Evolutionary conservation across 2,113 vertebrate species (phyloP), one percentile per base, ranked within the genome.

Genomic region (Petrocephalus microphthalmus): DNA sequence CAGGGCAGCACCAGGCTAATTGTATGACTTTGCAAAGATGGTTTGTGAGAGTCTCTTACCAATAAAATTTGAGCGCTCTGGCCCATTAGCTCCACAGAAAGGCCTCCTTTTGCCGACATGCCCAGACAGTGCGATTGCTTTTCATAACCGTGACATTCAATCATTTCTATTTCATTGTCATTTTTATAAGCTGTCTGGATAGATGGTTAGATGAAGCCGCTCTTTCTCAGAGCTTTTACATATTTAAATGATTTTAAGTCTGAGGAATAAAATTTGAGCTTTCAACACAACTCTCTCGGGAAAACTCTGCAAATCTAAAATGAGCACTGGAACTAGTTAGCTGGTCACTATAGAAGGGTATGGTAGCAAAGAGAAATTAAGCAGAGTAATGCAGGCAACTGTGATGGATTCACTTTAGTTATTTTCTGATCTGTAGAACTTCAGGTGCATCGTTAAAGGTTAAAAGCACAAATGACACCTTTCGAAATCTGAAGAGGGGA

Each of bases 161-260:
- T 83, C 33, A 83, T 83, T 83, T n/a, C 81, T 22, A 83, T 83
- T 83, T 83, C 49, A 83, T 83, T 83, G 81, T 49, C 81, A 47
- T 83, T 83, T 83, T 83, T 83, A 47, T 83, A 45, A 83, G 81
- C 19, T 83, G 37, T 83, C 81, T 47, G 81, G 81, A 10, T 83
- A 83, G 37, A 49, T 22, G 81, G 42, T 49, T 20, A 49, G 49
- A 49, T n/a, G 19, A 83, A 49, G 45, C 81, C 47, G 81, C 0
- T 3, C 17, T 42, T 42, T 83, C 81, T 83, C 47, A 49, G 81
- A 22, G 22, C 37, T 49, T 83, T 49, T 49, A 25, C 19, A 83
- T 49, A 47, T 49, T 47, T 83, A 49, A 83, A 5, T 83, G 42
- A n/a, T 83, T 83, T 45, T n/a, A 83, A 49, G 81, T 83, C 81